A percentile compares a stretch with the other conserved stretches of the same genome.
These are phyloP conservation scores for Odocoileus hemionus DNA, from an alignment of 2,113 vertebrate species.

Conservation along the genomic window DNA sequence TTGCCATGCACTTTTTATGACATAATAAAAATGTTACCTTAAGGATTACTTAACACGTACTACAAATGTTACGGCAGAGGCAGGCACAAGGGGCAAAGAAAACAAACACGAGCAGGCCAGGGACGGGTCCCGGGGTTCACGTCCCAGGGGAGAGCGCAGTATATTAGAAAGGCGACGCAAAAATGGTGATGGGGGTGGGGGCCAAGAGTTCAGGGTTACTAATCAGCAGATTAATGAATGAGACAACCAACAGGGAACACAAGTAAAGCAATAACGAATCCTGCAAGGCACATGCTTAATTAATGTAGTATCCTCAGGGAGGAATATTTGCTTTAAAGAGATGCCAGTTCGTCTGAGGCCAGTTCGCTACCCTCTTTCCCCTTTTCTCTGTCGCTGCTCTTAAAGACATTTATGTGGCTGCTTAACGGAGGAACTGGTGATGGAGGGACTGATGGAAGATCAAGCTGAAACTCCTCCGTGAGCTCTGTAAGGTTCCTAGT, in stretches of 20 bases:
- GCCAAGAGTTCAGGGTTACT: constrained; percentile 66
- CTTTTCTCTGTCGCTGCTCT: not conserved
- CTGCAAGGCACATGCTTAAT: constrained; percentile 60
- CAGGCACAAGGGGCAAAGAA: constrained; percentile 87
- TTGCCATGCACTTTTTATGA: constrained; percentile 89
- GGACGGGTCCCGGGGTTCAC: constrained; percentile 78
- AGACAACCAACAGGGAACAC: constrained; percentile 75
- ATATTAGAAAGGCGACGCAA: constrained; percentile 78
- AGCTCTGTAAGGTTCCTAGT: not conserved
- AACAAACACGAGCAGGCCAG: constrained; percentile 84
- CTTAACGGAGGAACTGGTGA: constrained; percentile 19
- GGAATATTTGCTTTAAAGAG: constrained; percentile 35
- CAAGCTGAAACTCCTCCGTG: not conserved
- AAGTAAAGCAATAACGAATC: constrained; percentile 74
- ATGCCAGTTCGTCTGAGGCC: constrained; percentile 57
- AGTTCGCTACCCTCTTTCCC: constrained; percentile 21
- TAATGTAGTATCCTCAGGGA: constrained; percentile 38
- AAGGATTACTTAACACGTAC: constrained; percentile 90
- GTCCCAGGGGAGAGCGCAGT: constrained; percentile 76
- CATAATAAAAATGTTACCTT: constrained; percentile 89
- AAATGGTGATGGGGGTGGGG: constrained; percentile 17
- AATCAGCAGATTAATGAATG: constrained; percentile 76
- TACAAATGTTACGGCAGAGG: constrained; percentile 87
- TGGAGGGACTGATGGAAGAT: not conserved
- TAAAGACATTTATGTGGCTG: constrained; percentile 35